Conservation (phyloP, 37 sponge, comb jelly and placozoan species). For the Sycon ciliatum region DNA sequence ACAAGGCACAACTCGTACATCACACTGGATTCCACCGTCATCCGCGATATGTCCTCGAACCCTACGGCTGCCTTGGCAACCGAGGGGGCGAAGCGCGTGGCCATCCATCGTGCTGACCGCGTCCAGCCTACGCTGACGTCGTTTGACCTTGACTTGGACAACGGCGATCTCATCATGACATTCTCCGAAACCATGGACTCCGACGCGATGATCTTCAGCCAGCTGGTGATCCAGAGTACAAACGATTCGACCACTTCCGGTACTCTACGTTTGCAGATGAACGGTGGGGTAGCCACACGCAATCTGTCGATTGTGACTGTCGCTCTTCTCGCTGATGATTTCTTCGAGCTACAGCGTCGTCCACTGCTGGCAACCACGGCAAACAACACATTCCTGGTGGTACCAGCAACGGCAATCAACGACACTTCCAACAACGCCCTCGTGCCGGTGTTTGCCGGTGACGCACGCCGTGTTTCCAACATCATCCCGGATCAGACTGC, state of each 20-base stretch:
- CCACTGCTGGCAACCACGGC: slow-evolving; percentile 43
- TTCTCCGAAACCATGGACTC: slow-evolving; percentile 10
- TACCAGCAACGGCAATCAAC: slow-evolving; percentile 31
- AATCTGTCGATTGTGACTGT: slow-evolving; percentile 35
- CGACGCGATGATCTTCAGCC: slow-evolving; percentile 18
- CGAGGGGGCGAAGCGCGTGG: too few species aligned
- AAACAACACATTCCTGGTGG: slow-evolving; percentile 59
- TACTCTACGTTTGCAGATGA: neutral
- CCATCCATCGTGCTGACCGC: too few species aligned
- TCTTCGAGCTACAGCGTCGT: slow-evolving; percentile 53
- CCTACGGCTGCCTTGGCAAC: too few species aligned
- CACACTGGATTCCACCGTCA: slow-evolving; percentile 34
- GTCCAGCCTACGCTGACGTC: slow-evolving; percentile 18
- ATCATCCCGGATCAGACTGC: slow-evolving; percentile 39
- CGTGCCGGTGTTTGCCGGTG: slow-evolving; percentile 25
- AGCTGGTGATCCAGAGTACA: slow-evolving; percentile 40
- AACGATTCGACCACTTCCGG: neutral
- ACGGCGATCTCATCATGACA: slow-evolving; percentile 36
- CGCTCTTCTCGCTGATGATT: slow-evolving; percentile 27
- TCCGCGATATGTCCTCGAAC: too few species aligned
- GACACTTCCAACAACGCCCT: slow-evolving; percentile 60
- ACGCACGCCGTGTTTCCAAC: slow-evolving; percentile 32
- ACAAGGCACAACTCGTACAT: slow-evolving; percentile 60
- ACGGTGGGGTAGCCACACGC: neutral
- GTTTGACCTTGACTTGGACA: slow-evolving; percentile 54